A percentile compares a stretch with the other conserved stretches of the same genome.
Conservation (phyloP, 2,113 vertebrate species). For the Bothrops jararaca region DNA sequence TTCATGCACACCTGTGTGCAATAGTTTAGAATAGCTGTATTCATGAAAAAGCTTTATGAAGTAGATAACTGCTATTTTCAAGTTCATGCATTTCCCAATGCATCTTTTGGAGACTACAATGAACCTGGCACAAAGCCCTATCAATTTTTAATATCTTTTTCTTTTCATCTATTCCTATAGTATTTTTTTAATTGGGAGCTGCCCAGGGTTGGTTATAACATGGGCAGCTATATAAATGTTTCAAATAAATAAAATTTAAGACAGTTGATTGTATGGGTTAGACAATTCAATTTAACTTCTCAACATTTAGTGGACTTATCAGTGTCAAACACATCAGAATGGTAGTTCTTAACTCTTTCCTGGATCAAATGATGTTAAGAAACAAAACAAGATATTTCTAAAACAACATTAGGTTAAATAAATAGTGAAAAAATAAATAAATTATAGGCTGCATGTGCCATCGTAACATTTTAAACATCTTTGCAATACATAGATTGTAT, state of each 20-base stretch:
- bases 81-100: neutral
- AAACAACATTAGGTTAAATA: neutral
- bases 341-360: neutral
- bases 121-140: neutral
- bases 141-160: neutral
- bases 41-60: neutral
- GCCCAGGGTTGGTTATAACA: neutral
- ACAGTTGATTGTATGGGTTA: neutral
- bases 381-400: neutral
- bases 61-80: neutral
- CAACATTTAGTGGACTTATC: neutral
- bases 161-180: neutral
- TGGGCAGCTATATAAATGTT: neutral
- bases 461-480: neutral
- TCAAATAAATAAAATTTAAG: neutral
- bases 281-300: neutral
- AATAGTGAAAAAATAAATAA: neutral
- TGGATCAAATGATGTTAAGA: neutral
- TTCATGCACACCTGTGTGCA: neutral
- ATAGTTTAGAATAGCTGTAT: neutral
- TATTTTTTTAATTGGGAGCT: neutral
- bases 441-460: neutral
- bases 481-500: neutral
- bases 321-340: neutral
- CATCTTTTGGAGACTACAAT: neutral